These are phyloP conservation scores for Myiopsitta monachus DNA, from an alignment of 2,113 vertebrate species.

Conservation along the genomic window DNA sequence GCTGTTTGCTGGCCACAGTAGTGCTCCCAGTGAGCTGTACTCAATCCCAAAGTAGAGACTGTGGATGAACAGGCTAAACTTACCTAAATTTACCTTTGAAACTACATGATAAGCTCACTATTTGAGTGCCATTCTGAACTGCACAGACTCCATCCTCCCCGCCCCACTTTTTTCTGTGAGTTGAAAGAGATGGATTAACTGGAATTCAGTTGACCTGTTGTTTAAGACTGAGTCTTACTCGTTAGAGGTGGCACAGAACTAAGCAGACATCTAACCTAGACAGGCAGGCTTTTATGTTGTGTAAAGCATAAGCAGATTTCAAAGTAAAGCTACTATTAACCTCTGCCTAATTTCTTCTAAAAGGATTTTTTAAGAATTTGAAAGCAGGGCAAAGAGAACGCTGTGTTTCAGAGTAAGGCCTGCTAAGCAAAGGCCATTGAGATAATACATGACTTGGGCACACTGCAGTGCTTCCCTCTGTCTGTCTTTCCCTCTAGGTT, in stretches of 20 bases:
- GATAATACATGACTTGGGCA: not conserved
- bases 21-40: not conserved
- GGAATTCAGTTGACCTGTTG: not conserved
- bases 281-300: constrained; percentile 45
- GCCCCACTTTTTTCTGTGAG: not conserved
- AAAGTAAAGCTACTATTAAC: constrained; percentile 55
- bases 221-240: constrained; percentile 18
- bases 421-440: not conserved
- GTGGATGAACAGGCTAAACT: not conserved
- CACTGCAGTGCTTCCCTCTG: not conserved
- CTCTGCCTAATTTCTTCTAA: constrained; percentile 54
- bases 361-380: constrained; percentile 42
- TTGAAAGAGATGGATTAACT: not conserved
- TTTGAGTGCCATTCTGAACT: not conserved
- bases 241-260: constrained; percentile 16
- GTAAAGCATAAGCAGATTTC: constrained; percentile 65
- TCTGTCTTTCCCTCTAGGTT: not conserved
- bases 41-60: not conserved
- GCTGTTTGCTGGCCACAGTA: not conserved
- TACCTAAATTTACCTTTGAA: not conserved
- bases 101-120: not conserved
- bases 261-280: constrained; percentile 33
- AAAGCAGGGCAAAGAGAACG: not conserved
- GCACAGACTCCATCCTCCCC: not conserved
- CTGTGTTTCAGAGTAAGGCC: not conserved